Conservation (phyloP, 2,797 vertebrate genomes). For the Hephaestus fuliginosus region DNA sequence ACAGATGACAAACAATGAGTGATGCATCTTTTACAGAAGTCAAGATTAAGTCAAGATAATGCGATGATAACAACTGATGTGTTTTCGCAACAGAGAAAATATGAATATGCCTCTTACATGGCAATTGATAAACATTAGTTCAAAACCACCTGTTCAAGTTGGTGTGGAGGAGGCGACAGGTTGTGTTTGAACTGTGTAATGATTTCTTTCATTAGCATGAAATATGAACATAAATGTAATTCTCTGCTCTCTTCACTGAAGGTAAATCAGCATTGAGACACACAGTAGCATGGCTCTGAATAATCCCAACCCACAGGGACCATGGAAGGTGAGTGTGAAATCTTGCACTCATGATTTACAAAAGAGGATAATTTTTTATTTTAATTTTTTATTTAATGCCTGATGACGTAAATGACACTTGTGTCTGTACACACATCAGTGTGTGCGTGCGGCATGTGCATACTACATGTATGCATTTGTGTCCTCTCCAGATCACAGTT, state of each 20-base stretch:
- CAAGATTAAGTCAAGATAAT: too few relatives aligned
- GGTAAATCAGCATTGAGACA: slow-evolving; percentile 73
- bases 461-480: slow-evolving; percentile 64
- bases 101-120: background rate
- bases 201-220: background rate
- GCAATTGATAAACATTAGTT: background rate
- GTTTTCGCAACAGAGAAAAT: background rate
- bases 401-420: slow-evolving; percentile 42
- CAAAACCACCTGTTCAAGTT: background rate
- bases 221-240: slow-evolving; percentile 2
- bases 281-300: slow-evolving; percentile 93
- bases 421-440: slow-evolving; percentile 53
- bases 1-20: background rate
- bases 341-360: background rate
- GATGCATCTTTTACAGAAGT: background rate
- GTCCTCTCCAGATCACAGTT: slow-evolving; percentile 90
- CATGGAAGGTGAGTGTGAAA: slow-evolving; percentile 91
- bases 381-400: background rate
- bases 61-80: background rate
- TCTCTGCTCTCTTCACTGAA: slow-evolving; percentile 56
- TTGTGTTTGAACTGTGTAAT: background rate
- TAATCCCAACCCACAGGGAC: slow-evolving; percentile 91
- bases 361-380: slow-evolving; percentile 26
- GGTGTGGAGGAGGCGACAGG: background rate
- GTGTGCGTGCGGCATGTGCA: slow-evolving; percentile 51